These are phyloP conservation scores for Pagrus major DNA, from an alignment of 2,113 vertebrate genomes.

Conservation along the genomic window DNA sequence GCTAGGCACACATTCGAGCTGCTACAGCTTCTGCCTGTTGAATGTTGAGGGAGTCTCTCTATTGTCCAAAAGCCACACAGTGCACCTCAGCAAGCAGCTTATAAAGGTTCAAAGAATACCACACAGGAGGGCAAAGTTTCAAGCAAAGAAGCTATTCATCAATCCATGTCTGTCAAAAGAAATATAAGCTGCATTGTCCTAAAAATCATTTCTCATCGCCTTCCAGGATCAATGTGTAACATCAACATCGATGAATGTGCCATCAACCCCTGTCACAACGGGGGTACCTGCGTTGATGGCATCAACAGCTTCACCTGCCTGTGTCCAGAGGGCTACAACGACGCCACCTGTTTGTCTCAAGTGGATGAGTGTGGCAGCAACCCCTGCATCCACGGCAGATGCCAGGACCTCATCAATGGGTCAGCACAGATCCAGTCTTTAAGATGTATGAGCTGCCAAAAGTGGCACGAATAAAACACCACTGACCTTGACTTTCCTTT, in stretches of 20 bases:
- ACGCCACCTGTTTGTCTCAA: conserved; percentile 92
- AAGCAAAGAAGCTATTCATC: conserved; percentile 44
- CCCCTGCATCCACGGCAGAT: conserved; percentile 93
- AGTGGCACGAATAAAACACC: not conserved
- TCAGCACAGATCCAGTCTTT: conserved; percentile 63
- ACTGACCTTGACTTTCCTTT: conserved; percentile 18
- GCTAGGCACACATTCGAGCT: conserved; percentile 55
- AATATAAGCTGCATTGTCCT: not conserved
- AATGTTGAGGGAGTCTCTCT: conserved; percentile 33
- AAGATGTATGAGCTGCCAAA: not conserved
- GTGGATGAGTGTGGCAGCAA: conserved; percentile 95
- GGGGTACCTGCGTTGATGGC: conserved; percentile 92
- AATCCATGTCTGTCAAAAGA: not conserved
- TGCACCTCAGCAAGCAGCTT: conserved; percentile 46
- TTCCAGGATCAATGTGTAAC: conserved; percentile 92
- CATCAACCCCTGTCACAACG: conserved; percentile 91
- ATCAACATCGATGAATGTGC: conserved; percentile 93
- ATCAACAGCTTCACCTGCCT: conserved; percentile 91
- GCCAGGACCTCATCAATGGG: conserved; percentile 92
- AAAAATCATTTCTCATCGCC: not conserved
- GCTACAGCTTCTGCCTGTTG: conserved; percentile 54
- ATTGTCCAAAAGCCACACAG: conserved; percentile 51
- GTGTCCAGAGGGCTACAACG: conserved; percentile 93
- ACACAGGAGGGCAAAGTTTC: conserved; percentile 24
- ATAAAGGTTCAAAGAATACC: conserved; percentile 53